Base-by-base conservation (phyloP, 37 sponge, comb jelly and placozoan species). In the Agelas oroides region DNA sequence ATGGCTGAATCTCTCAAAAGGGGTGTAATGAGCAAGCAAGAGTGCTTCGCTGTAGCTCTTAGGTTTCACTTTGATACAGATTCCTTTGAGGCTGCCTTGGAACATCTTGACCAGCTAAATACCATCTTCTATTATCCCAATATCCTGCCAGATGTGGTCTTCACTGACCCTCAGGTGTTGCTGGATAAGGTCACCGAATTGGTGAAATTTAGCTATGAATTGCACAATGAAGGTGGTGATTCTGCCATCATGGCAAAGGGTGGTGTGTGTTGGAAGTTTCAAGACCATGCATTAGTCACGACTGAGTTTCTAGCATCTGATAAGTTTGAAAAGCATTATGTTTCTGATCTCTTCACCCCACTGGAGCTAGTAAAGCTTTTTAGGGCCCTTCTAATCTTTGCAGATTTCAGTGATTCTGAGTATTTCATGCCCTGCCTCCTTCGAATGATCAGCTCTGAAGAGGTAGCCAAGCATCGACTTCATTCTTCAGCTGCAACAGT, bases 361-460 rank as follows among this genome's bases (percentile, higher is more conserved):
- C 1, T n/a, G 2, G 58, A 80, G 1, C 65, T 69, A 55, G 35
- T 69, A 20, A 24, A 55, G n/a, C 58, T 80, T 15, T 68, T 67
- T 54, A 53, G 35, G 1, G 32, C 40, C 6, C 57, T 80, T 21
- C 37, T 66, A 20, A 80, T 80, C 70, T 25, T 80, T 52, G 68
- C 69, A 27, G 35, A 80, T 0, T 57, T 46, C 53, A 68, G 38
- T 69, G 81, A 20, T 68, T 27, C 54, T 8, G 81, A 80, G 20
- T 69, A 80, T n/a, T 67, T 80, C 24, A 33, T 80, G 54, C 81
- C 81, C 0, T 56, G 69, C 14, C 81, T 80, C 1, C 69, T 80
- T 1, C 68, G 1, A 27, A n/a, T 28, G 1, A 27, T 68, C 15
- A 28, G 33, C 8, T 13, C 68, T 0, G 40, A 80, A 28, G 67